phyloP scores from a whole-genome alignment of 1,140 invertebrate species.

The Microplitis demolitor region DNA sequence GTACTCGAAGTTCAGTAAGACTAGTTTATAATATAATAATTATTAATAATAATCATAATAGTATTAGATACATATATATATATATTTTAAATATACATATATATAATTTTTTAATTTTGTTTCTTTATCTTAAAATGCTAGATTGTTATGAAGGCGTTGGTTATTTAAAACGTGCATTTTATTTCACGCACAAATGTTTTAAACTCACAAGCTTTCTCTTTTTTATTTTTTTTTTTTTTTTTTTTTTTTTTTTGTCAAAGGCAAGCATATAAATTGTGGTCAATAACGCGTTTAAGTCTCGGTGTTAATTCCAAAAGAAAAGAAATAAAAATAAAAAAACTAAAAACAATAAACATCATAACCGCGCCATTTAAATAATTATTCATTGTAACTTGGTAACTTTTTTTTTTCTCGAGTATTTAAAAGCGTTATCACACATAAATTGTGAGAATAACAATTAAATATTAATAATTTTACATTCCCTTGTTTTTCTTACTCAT shows the following conservation, averaged over 20 bases:
- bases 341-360: not conserved
- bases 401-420: not conserved
- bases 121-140: slow-evolving; percentile 13
- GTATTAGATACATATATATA: not conserved
- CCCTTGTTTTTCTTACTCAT: not conserved
- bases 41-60: not conserved
- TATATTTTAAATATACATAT: not conserved
- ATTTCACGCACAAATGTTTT: slow-evolving; percentile 6
- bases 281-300: slow-evolving; percentile 5
- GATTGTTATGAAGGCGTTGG: slow-evolving; percentile 1
- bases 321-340: slow-evolving; percentile 13
- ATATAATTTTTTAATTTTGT: not conserved
- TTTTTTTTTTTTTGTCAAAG: slow-evolving; percentile 14
- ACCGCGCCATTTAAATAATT: not conserved
- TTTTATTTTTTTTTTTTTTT: not conserved
- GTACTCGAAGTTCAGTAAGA: slow-evolving; percentile 32
- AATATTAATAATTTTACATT: not conserved
- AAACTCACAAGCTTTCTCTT: slow-evolving; percentile 22
- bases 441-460: not conserved
- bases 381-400: not conserved
- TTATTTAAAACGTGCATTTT: slow-evolving; percentile 3
- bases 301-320: not conserved
- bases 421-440: not conserved
- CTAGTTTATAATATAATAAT: slow-evolving; percentile 24
- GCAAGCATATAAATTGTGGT: slow-evolving; percentile 16